Conservation (phyloP, 2,888 invertebrate genomes). For the Yponomeuta plumbellus region DNA sequence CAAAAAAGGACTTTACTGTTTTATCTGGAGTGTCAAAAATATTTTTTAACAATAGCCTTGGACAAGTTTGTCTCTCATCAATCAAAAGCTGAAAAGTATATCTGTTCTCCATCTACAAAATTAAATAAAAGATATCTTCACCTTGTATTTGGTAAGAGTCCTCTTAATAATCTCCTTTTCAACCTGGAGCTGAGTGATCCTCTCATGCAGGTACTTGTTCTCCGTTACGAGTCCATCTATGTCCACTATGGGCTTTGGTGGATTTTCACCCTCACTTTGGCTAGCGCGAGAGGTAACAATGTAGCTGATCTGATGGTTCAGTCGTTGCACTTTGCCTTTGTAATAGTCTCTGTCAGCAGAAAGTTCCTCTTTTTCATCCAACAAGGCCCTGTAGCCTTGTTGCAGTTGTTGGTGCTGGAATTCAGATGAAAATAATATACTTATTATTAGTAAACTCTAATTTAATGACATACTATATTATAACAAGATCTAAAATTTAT, state of each 20-base stretch:
- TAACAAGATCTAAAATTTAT: no score
- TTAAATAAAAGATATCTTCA: slow-evolving; percentile 32
- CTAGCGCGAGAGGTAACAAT: slow-evolving; percentile 36
- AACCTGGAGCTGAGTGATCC: slow-evolving; percentile 85
- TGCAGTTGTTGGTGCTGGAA: slow-evolving; percentile 83
- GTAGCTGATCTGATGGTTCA: slow-evolving; percentile 87
- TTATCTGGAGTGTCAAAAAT: no score
- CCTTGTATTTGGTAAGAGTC: slow-evolving; percentile 85
- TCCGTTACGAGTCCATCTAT: slow-evolving; percentile 88
- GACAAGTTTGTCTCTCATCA: no score
- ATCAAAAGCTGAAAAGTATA: background rate
- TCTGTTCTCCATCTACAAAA: background rate
- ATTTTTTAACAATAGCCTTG: no score
- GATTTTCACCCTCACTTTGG: slow-evolving; percentile 30
- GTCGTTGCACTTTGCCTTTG: slow-evolving; percentile 87
- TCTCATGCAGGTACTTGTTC: slow-evolving; percentile 89
- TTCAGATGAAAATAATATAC: slow-evolving; percentile 13
- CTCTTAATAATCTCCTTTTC: slow-evolving; percentile 86
- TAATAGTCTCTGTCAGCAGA: slow-evolving; percentile 88
- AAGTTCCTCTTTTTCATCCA: slow-evolving; percentile 91
- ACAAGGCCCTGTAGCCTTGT: slow-evolving; percentile 83
- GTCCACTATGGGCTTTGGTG: slow-evolving; percentile 78
- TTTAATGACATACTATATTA: no score
- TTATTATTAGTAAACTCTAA: no score
- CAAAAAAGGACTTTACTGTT: no score